Evolutionary conservation across 2,113 vertebrate genomes (phyloP).

Genomic region (Neotoma lepida): DNA sequence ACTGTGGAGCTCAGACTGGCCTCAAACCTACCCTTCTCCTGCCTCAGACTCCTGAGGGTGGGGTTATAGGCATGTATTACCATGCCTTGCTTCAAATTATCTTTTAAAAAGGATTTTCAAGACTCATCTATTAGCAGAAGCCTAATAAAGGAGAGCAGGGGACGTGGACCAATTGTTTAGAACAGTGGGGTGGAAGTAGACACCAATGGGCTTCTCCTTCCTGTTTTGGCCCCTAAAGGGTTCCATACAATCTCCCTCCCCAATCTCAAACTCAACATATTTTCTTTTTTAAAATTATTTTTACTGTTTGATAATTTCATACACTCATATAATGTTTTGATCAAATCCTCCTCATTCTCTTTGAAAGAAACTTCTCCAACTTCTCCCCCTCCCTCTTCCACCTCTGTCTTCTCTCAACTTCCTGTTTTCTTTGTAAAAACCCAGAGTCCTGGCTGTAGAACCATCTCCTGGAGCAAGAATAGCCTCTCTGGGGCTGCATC

Average conservation of each 20-base stretch:
- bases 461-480: neutral
- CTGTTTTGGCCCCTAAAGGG: neutral
- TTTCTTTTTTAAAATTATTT: neutral
- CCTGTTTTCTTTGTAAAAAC: neutral
- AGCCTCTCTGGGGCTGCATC: neutral
- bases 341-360: neutral
- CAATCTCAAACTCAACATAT: neutral
- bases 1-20: neutral
- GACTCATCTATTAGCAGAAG: neutral
- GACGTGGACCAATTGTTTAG: neutral
- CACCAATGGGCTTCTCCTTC: no score
- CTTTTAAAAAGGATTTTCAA: neutral
- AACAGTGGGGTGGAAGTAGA: neutral
- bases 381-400: no score
- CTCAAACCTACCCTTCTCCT: neutral
- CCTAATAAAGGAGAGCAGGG: neutral
- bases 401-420: neutral
- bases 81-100: neutral
- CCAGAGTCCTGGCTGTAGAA: neutral
- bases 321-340: neutral
- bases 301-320: neutral
- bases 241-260: neutral
- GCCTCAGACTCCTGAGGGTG: neutral
- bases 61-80: neutral
- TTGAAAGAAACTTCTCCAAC: no score